Evolutionary conservation across 2,797 vertebrate genomes (phyloP), one percentile per base, ranked within the genome.

Genomic region (Acridotheres tristis): DNA sequence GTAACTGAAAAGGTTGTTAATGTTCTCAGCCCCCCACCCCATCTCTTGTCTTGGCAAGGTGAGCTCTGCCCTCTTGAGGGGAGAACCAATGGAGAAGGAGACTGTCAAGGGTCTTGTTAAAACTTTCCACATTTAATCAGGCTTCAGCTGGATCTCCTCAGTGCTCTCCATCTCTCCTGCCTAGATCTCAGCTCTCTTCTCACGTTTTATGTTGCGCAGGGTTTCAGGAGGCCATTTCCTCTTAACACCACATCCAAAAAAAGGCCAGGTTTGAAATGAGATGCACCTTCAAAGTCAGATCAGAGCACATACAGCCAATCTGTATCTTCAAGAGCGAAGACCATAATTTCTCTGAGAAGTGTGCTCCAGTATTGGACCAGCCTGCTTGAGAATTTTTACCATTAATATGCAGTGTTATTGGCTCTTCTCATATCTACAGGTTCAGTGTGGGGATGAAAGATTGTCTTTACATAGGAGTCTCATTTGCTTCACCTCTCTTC

Each of bases 21-120:
- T 1, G 1, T 71, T 66, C 23, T 91, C 23, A 83, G 42, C 15
- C 32, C 20, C 3, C 0, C 0, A 0, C 7, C 61, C 40, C 29
- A 34, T 7, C 25, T 82, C 38, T 65, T 75, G 27, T 43, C 36
- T 59, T 63, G 7, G 6, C 0, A 0, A 80, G 30, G 17, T 62
- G 16, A 79, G 11, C 18, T 16, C 11, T 55, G 22, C 36, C 75
- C 7, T 72, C 38, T 42, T 32, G 51, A 62, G 43, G 13, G 17
- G 10, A 87, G 16, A 82, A 48, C 32, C 14, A 71, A 51, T 7
- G 66, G 10, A 42, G 26, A 63, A 55, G 34, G 36, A 62, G 16
- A 26, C 30, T 40, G 21, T 29, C 29, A 54, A 11, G 19, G 27
- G 5, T 59, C 45, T 63, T 55, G 13, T 53, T 65, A 48, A 80